Evolutionary conservation across 2,797 vertebrate genomes (phyloP).

Genomic region (Meriones psammophilus): DNA sequence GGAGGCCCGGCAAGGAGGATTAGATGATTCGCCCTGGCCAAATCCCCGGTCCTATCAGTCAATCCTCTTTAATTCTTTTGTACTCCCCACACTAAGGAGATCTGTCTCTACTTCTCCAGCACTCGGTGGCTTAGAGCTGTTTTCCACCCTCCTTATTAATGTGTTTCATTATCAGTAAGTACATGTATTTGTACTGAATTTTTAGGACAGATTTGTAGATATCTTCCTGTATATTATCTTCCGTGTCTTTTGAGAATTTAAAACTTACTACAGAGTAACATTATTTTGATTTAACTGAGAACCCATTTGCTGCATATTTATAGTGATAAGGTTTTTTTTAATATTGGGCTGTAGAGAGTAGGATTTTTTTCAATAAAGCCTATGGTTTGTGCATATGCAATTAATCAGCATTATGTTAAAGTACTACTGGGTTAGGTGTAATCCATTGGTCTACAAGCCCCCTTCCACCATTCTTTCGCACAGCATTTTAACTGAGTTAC

Average conservation of each 20-base stretch:
- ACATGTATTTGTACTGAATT: conserved; percentile 40
- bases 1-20: neutral
- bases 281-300: conserved; percentile 35
- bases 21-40: neutral
- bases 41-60: neutral
- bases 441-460: conserved; percentile 22
- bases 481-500: conserved; percentile 49
- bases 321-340: conserved; percentile 14
- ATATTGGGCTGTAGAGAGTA: neutral
- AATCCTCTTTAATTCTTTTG: conserved; percentile 48
- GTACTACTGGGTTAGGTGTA: neutral
- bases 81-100: conserved; percentile 25
- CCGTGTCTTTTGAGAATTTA: conserved; percentile 56
- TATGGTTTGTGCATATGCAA: neutral
- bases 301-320: neutral
- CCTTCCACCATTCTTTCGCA: neutral
- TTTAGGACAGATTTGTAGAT: conserved; percentile 32
- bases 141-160: neutral
- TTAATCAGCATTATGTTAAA: conserved; percentile 45
- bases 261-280: neutral
- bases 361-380: conserved; percentile 40
- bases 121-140: neutral
- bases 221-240: neutral
- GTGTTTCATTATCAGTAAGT: conserved; percentile 44
- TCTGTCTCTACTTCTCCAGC: conserved; percentile 15